Base-by-base conservation (phyloP, 2,888 invertebrate species). In the Acleris holmiana region DNA sequence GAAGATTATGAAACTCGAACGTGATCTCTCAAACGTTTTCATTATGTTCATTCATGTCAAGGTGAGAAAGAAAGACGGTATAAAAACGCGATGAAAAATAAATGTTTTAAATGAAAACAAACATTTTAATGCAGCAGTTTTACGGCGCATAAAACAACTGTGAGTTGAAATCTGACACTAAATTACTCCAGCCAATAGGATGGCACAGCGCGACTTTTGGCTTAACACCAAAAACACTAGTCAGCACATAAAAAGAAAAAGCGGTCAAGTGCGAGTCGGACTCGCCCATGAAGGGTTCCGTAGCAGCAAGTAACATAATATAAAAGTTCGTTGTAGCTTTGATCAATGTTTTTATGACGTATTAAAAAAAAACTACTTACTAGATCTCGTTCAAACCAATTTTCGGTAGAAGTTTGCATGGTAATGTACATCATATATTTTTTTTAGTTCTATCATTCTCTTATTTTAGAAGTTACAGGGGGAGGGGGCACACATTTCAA, bases 181-280 rank as follows among this genome's bases (percentile, higher is more conserved):
- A 65, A 65, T 65, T 60, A 60, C 54, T 44, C 47, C 41, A 55
- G 48, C 59, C 54, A 54, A 41, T 65, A 49, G 56, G 56, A 47
- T 47, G 17, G 29, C 23, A 44, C 58, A 68, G 67, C 71, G 69
- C 68, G 65, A 56, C 59, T 49, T 60, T 75, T 78, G 77, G 78
- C 77, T 60, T 62, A 17, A 54, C 5, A 71, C 76, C 77, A 77
- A 72, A 57, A 58, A 8, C 49, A 49, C 18, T 40, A 59, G 63
- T 53, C 53, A 65, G 29, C 47, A 60, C 21, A 63, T 58, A 53
- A 53, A 53, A 41, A 40, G 19, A 41, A 7, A 7, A 41, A n/a
- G n/a, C n/a, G n/a, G n/a, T n/a, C n/a, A n/a, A n/a, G n/a, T n/a
- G n/a, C n/a, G n/a, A n/a, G n/a, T n/a, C n/a, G n/a, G n/a, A n/a